phyloP scores from a whole-genome alignment of 2,888 invertebrate genomes.

The Heliconius erato region DNA sequence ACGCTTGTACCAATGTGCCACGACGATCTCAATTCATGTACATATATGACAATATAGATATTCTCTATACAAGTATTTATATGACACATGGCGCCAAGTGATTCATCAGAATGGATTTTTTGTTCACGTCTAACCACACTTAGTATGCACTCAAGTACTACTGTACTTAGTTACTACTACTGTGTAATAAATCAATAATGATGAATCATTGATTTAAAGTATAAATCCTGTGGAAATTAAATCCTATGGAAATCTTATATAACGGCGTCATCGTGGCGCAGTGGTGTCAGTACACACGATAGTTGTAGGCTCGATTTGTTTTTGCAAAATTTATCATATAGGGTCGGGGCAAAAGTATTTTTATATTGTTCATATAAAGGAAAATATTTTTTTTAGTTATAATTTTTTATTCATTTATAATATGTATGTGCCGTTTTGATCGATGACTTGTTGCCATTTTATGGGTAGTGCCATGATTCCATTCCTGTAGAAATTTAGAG shows the following conservation, averaged over 20 bases:
- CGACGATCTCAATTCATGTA: background rate
- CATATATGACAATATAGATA: background rate
- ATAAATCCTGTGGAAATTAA: slow-evolving; percentile 4
- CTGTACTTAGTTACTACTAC: slow-evolving; percentile 5
- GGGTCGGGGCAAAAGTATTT: too few species aligned
- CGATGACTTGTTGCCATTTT: too few species aligned
- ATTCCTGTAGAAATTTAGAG: too few species aligned
- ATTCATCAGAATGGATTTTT: slow-evolving; percentile 40
- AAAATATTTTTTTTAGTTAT: too few species aligned
- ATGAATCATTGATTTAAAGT: background rate
- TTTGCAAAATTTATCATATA: background rate
- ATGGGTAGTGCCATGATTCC: too few species aligned
- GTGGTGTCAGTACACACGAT: background rate
- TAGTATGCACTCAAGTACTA: slow-evolving; percentile 12
- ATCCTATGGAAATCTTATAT: slow-evolving; percentile 2
- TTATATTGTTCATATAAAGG: too few species aligned
- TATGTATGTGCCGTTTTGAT: too few species aligned
- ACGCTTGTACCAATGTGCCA: too few species aligned
- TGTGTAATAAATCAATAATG: background rate
- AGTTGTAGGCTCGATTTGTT: background rate
- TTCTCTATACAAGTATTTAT: background rate
- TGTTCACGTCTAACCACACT: slow-evolving; percentile 32
- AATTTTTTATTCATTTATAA: too few species aligned
- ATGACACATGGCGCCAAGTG: slow-evolving; percentile 38
- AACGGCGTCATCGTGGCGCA: background rate